These are phyloP conservation scores for Phrynocephalus forsythii DNA, from an alignment of 2,797 vertebrate genomes.

Conservation along the genomic window DNA sequence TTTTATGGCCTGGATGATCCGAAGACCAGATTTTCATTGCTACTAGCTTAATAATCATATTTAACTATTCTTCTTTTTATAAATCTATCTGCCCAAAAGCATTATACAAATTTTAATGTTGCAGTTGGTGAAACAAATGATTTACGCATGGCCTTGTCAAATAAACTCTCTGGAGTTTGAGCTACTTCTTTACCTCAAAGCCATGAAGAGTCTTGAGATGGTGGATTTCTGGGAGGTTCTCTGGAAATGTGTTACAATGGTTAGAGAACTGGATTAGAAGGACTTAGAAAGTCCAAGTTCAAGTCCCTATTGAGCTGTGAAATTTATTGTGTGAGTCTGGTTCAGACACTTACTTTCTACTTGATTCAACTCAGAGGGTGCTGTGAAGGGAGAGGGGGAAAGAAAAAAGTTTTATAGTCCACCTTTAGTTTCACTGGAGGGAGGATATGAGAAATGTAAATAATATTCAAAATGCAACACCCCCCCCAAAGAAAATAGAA, in stretches of 20 bases:
- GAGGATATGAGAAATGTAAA: neutral
- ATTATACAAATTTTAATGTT: constrained; percentile 3
- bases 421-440: neutral
- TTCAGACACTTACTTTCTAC: no score
- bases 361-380: no score
- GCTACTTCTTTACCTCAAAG: neutral
- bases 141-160: constrained; percentile 18
- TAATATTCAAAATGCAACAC: neutral
- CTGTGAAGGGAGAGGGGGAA: no score
- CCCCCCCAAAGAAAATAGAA: neutral
- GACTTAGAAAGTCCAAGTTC: neutral
- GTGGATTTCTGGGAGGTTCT: no score
- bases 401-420: no score
- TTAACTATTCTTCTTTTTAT: constrained; percentile 26
- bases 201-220: neutral
- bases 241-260: neutral
- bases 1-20: constrained; percentile 49
- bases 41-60: constrained; percentile 22
- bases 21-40: constrained; percentile 35
- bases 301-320: no score
- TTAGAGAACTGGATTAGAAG: neutral
- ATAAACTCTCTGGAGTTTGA: neutral
- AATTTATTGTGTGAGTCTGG: neutral
- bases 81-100: constrained; percentile 20
- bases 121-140: neutral